Evolutionary conservation across 2,797 vertebrate genomes (phyloP), one percentile per base, ranked within the genome.

Genomic region (Scolopax rusticola): DNA sequence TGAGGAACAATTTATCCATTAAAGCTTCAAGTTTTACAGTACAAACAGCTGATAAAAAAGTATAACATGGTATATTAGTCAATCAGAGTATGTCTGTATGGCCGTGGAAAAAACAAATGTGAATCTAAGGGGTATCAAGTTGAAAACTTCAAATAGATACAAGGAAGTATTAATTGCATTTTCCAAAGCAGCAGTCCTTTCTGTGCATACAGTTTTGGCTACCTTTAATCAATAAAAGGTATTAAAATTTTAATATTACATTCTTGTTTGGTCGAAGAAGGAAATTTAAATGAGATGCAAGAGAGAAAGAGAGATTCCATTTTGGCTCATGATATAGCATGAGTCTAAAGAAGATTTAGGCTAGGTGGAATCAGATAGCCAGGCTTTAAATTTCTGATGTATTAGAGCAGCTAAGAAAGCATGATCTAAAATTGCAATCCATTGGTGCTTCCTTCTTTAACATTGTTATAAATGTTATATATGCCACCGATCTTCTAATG

Each of bases 41-140:
- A 43, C 50, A 84, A 94, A 84, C 11, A 87, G 54, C 38, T 82
- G 87, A 43, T 51, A 90, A 64, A 32, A 75, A 87, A 75, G 83
- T 43, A 63, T 32, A 73, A 6, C 33, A 33, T 41, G 27, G 30
- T 70, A 27, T 64, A 50, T 32, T 60, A 78, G 38, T 77, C 65
- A 80, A 45, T 11, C 70, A 68, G 48, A 68, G 23, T 13, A 61
- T 53, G 71, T 45, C 76, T 94, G n/a, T 56, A 33, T 12, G 56
- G 38, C 53, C 85, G 78, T 24, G 6, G 5, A 59, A 75, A 90
- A 68, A 76, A 91, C 25, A 64, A 78, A 88, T 75, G 32, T 51
- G 33, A 19, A 57, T 71, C 85, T 57, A 30, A 9, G 38, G 33
- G 38, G 6, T 40, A 50, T 38, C 79, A 38, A 12, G 24, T 2